Evolutionary conservation across 2,113 vertebrate genomes (phyloP), one percentile per base, ranked within the genome.

Genomic region (Cariama cristata): DNA sequence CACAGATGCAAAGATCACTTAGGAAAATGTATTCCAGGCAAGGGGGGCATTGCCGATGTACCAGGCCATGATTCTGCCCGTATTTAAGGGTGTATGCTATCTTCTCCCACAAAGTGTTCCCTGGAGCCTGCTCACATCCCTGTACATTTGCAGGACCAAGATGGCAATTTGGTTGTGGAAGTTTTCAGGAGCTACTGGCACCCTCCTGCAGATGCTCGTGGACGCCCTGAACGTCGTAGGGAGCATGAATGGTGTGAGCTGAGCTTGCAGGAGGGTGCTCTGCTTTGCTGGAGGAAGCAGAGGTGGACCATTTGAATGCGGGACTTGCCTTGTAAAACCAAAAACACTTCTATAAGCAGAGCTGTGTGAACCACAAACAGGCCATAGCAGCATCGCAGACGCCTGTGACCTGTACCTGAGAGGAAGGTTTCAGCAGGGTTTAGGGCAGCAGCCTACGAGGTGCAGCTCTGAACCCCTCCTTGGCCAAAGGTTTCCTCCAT

Each of bases 241-340:
- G 27, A 84, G 44, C 35, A 9, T 2, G 12, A 33, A 2, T 0
- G 4, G 38, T 3, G 3, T 1, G 73, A 66, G 69, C 56, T 42
- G 52, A 74, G 63, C 76, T 52, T 62, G 32, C 60, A 42, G 76
- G 42, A 55, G 67, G 33, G n/a, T 32, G 60, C 40, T 59, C 33
- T 27, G 63, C 71, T 67, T 32, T 55, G 20, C 6, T 71, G 28
- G 35, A 71, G 47, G 81, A 82, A 87, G 35, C 14, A 50, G 47
- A 50, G 24, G 2, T 20, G 26, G 21, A 15, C 1, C 0, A 12
- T 44, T 64, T 58, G 33, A 85, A 93, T 2, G 33, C 17, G 22
- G 18, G 11, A 47, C 11, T 58, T 35, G 28, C 30, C 67, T 53
- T 72, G 59, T 33, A 79, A 73, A 93, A 50, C 59, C 32, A 58